Percentiles rank a stretch among this genome's conserved stretches.
These are phyloP conservation scores for Protula sp. DNA, from an alignment of 2,888 invertebrate genomes.

Conservation along the genomic window DNA sequence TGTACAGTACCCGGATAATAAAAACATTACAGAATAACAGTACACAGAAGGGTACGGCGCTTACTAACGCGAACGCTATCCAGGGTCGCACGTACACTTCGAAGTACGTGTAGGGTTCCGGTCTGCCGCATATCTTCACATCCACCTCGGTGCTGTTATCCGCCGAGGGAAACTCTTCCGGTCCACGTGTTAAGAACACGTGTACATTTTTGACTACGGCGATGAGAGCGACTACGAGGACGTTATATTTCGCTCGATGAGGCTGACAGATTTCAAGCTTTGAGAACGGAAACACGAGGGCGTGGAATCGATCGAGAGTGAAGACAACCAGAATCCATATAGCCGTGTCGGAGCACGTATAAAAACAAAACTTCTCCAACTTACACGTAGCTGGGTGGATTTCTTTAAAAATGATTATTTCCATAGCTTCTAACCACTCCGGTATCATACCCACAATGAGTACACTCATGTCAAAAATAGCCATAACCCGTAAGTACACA, in stretches of 20 bases:
- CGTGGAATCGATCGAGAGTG: constrained; percentile 24
- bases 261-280: constrained; percentile 11
- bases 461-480: constrained; percentile 22
- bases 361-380: constrained; percentile 24
- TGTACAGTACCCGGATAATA: constrained; percentile 23
- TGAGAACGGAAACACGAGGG: constrained; percentile 24
- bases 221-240: constrained; percentile 4
- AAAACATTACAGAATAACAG: constrained; percentile 25
- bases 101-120: constrained; percentile 20
- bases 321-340: constrained; percentile 26
- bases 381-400: constrained; percentile 20
- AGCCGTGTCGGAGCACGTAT: constrained; percentile 20
- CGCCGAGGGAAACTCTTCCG: no score
- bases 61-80: constrained; percentile 24
- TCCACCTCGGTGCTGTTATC: constrained; percentile 8
- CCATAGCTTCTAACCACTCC: constrained; percentile 22
- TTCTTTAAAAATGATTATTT: constrained; percentile 18
- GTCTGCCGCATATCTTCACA: constrained; percentile 15
- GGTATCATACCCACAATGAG: constrained; percentile 27
- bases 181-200: constrained; percentile 25
- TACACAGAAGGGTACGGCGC: constrained; percentile 21
- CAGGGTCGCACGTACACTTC: constrained; percentile 27
- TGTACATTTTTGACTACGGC: constrained; percentile 22
- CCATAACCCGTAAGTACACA: constrained; percentile 24
- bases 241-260: constrained; percentile 12